phyloP scores from a whole-genome alignment of 2,888 invertebrate genomes.

The Spodoptera exigua region DNA sequence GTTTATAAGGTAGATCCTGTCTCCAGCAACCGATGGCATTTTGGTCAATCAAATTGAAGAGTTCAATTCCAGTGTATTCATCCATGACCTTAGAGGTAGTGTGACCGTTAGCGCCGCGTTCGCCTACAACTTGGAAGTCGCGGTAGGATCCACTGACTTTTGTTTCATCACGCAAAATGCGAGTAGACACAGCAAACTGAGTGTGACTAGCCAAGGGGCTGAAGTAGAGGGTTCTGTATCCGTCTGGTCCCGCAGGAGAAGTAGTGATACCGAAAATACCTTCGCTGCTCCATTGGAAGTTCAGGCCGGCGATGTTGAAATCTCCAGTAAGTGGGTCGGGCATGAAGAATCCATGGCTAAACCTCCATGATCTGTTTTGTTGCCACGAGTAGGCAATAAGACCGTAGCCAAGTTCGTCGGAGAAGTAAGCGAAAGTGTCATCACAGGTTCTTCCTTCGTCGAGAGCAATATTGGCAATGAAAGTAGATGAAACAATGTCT shows the following conservation, averaged over 20 bases:
- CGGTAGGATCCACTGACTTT: conserved; percentile 92
- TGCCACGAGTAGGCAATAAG: conserved; percentile 94
- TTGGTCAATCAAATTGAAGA: conserved; percentile 94
- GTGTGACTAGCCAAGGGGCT: conserved; percentile 94
- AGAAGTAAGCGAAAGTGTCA: conserved; percentile 94
- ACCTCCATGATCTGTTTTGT: conserved; percentile 94
- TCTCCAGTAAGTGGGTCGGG: conserved; percentile 94
- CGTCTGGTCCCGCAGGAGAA: conserved; percentile 91
- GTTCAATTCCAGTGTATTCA: conserved; percentile 91
- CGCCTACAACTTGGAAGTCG: conserved; percentile 91
- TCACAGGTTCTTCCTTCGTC: conserved; percentile 93
- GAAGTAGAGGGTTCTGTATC: conserved; percentile 93
- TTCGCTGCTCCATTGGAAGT: conserved; percentile 96
- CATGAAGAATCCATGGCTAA: conserved; percentile 93
- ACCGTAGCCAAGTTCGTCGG: conserved; percentile 95
- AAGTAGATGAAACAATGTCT: conserved; percentile 93
- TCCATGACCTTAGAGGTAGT: conserved; percentile 93
- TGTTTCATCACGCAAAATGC: conserved; percentile 91
- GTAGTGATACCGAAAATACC: conserved; percentile 94
- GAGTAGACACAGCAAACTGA: conserved; percentile 94
- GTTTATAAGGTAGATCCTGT: conserved; percentile 90
- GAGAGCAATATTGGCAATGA: conserved; percentile 96
- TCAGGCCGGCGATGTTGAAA: conserved; percentile 93
- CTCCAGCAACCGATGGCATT: conserved; percentile 96
- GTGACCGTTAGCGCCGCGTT: conserved; percentile 91